Conservation (phyloP, 2,113 vertebrate species). For the Psephotus haematonotus region DNA sequence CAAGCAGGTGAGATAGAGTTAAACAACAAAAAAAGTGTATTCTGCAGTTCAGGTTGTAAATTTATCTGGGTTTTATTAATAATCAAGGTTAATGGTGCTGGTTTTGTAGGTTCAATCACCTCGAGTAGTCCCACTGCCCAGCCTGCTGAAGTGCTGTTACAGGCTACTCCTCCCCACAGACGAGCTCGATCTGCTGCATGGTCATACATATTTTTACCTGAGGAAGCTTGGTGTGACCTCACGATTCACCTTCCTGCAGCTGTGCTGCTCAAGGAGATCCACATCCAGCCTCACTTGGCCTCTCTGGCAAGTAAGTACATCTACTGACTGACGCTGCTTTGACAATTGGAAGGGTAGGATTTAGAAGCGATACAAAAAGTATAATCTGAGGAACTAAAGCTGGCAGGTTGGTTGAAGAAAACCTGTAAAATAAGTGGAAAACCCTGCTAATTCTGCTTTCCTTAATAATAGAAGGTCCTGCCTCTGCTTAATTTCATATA, state of each 20-base stretch:
- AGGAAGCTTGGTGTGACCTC: constrained; percentile 99
- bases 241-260: constrained; percentile 97
- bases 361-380: neutral
- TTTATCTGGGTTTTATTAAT: neutral
- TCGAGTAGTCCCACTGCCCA: constrained; percentile 98
- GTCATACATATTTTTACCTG: constrained; percentile 97
- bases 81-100: neutral
- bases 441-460: neutral
- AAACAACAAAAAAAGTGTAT: neutral
- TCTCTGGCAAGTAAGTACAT: constrained; percentile 92
- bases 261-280: constrained; percentile 95
- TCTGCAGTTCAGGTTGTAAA: neutral
- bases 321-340: neutral
- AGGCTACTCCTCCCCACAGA: constrained; percentile 94
- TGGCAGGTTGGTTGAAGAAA: neutral
- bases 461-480: neutral
- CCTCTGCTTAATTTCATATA: neutral
- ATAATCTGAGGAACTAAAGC: neutral
- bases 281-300: constrained; percentile 97
- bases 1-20: neutral
- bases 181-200: constrained; percentile 95
- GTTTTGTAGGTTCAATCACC: constrained; percentile 90
- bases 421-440: neutral
- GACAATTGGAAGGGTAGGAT: neutral
- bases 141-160: constrained; percentile 94